phyloP scores from a whole-genome alignment of 1,140 invertebrate species.

The Eurosta solidaginis region DNA sequence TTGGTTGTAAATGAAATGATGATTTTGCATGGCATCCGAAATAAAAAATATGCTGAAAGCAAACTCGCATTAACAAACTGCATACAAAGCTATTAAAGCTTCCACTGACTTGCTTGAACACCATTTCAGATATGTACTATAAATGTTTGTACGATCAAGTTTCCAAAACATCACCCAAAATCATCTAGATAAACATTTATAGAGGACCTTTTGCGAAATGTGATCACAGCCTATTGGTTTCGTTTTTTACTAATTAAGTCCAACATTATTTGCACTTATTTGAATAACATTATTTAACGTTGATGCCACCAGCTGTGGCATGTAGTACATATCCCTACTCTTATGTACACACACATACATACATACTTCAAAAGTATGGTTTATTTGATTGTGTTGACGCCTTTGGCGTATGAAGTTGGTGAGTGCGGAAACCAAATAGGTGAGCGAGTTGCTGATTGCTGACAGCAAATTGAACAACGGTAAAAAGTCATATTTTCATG shows the following conservation, averaged over 20 bases:
- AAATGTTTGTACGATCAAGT: too few relatives aligned
- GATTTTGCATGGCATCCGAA: too few relatives aligned
- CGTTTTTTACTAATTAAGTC: conserved; percentile 13
- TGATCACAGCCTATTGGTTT: background rate
- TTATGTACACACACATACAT: background rate
- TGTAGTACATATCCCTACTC: background rate
- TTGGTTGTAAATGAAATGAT: too few relatives aligned
- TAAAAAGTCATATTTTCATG: conserved; percentile 16
- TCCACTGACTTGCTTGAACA: too few relatives aligned
- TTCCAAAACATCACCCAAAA: too few relatives aligned
- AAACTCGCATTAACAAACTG: too few relatives aligned
- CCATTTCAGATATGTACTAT: too few relatives aligned
- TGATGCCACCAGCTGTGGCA: background rate
- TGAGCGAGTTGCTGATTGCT: background rate
- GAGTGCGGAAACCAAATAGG: background rate
- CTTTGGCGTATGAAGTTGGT: background rate
- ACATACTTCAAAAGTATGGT: background rate
- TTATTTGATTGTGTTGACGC: background rate
- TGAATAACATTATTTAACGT: background rate
- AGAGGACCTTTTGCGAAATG: background rate
- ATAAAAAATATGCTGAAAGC: too few relatives aligned
- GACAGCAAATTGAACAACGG: background rate
- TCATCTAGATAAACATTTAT: background rate
- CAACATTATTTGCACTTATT: background rate
- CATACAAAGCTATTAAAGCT: too few relatives aligned